Base-by-base conservation (phyloP, 2,888 invertebrate species). In the Patella ulyssiponensis region DNA sequence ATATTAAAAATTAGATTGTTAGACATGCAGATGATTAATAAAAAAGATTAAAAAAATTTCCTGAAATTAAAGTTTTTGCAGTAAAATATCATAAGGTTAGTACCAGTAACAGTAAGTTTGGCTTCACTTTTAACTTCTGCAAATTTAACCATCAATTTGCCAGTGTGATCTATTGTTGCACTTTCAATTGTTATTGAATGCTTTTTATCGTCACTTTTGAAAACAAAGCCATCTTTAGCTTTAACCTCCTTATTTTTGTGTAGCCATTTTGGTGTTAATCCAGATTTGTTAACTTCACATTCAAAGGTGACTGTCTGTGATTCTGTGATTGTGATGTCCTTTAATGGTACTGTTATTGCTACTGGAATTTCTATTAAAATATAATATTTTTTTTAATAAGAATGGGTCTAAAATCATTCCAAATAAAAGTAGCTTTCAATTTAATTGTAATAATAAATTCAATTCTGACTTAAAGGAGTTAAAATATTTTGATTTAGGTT, bases 261-360 rank as follows among this genome's bases (percentile, higher is more conserved):
- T 82, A 81, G 86, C 93, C 93, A 91, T 51, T 84, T 84, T 33
- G 90, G 89, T 69, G 85, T 86, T 78, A 86, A 84, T 81, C 86
- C 84, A 14, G 88, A 88, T 78, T 89, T 87, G 81, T 84, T 88
- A 77, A 91, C 83, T 80, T 90, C 88, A 84, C 89, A 89, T 76
- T 87, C 87, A 74, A 91, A 80, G 70, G 83, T 84, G 4, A 87
- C 82, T 69, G 86, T 86, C 73, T 88, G 85, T 51, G 86, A 83
- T 76, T 90, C 90, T 33, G 79, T 85, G 51, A 88, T 86, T 20
- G 86, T 87, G 54, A 85, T 77, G 80, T 90, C 88, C 51, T 84
- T 85, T 69, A 91, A 84, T 69, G 89, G 89, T 76, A 85, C 86
- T 64, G 85, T 85, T 83, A 89, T 86, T 76, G 86, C 83, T 9